A percentile compares a stretch with the other conserved stretches of the same genome.
Evolutionary conservation across 2,888 invertebrate species (phyloP).

Genomic region (Prosopocoilus inquinatus): DNA sequence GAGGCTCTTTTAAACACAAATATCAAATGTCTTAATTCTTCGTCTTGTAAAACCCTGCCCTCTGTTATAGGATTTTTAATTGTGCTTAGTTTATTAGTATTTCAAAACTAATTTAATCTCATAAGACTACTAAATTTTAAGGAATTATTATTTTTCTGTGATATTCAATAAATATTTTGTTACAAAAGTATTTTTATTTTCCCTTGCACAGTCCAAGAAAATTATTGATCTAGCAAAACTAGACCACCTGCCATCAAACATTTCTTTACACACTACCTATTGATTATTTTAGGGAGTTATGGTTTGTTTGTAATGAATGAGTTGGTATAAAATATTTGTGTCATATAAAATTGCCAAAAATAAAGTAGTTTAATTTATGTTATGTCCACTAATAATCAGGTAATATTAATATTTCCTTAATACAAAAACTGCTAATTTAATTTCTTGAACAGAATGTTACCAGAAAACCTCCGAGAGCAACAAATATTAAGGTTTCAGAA

Average conservation of each 20-base stretch:
- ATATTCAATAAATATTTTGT: slow-evolving; percentile 22
- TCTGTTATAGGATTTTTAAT: too few species aligned
- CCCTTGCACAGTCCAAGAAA: not conserved
- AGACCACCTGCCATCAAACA: not conserved
- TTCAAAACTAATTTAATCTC: too few species aligned
- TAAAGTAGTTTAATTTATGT: slow-evolving; percentile 3
- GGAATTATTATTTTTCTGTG: slow-evolving; percentile 23
- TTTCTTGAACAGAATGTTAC: slow-evolving; percentile 10
- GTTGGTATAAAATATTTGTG: not conserved
- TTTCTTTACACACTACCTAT: not conserved
- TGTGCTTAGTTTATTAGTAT: too few species aligned
- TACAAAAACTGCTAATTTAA: not conserved
- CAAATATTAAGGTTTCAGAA: slow-evolving; percentile 14
- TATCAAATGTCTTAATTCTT: too few species aligned
- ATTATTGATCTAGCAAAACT: not conserved
- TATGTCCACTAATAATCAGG: slow-evolving; percentile 19
- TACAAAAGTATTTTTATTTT: not conserved
- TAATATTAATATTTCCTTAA: slow-evolving; percentile 1
- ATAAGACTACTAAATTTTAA: too few species aligned
- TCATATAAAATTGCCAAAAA: slow-evolving; percentile 4
- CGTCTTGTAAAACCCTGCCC: too few species aligned
- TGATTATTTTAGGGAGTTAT: slow-evolving; percentile 7
- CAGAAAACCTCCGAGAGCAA: slow-evolving; percentile 7
- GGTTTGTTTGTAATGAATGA: not conserved
- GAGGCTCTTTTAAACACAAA: slow-evolving; percentile 28